Evolutionary conservation across 2,888 invertebrate genomes (phyloP), one percentile per base, ranked within the genome.

Genomic region (Clistopyga incitator): DNA sequence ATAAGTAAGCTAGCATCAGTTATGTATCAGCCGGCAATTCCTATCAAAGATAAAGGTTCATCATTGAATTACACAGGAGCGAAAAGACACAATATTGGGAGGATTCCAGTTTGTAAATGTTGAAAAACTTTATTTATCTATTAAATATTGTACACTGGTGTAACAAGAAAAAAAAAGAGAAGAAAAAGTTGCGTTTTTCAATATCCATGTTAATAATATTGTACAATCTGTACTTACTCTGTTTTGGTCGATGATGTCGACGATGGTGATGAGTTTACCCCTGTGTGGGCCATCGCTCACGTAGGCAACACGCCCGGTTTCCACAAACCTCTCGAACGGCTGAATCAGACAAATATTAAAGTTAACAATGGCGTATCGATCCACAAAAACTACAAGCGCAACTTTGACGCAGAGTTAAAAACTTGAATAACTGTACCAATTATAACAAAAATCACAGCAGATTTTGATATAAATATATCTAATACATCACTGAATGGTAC

Each of bases 241-340:
- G 92, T 98, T 99, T 95, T 99, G 99, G 94, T 99, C 99, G 91
- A 99, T 98, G 90, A 99, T 96, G 94, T 99, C 98, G 85, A 99
- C 98, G 93, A 99, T 98, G 91, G 97, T 96, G 89, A 97, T 97
- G 84, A 99, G 95, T 94, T 99, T 99, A 88, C 99, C 99, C 93
- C 97, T 96, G 91, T 98, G 94, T 81, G 96, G 95, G 75, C 99
- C 99, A 92, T 98, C 97, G 83, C 98, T 96, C 90, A 99, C 96
- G 93, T 97, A 97, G 94, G 98, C 99, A 90, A 99, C 97, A 89
- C 99, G 98, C 94, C 99, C 99, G 87, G 99, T 97, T 94, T 99
- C 98, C 88, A 99, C 99, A 94, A 97, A 98, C 94, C 98, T 96
- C 92, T 96, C 95, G 95, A 98, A 98, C 92, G 97, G 97, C 98